Evolutionary conservation across 2,797 vertebrate genomes (phyloP).

Genomic region (Cynopterus sphinx): DNA sequence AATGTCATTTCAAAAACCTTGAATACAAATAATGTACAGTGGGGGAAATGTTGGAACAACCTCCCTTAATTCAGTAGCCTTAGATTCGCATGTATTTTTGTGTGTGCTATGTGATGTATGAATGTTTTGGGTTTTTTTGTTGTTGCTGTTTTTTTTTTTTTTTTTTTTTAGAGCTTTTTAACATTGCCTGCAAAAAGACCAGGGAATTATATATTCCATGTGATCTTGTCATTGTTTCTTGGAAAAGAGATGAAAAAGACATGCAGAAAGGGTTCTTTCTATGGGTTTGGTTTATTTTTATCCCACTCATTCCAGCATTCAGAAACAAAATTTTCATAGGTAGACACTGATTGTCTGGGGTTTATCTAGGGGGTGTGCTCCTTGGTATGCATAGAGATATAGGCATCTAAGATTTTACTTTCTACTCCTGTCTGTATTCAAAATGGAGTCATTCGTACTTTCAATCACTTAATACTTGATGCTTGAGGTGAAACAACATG

Average conservation of each 20-base stretch:
- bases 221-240: slow-evolving; percentile 82
- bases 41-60: slow-evolving; percentile 93
- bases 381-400: not conserved
- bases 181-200: slow-evolving; percentile 78
- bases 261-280: slow-evolving; percentile 69
- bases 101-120: slow-evolving; percentile 80
- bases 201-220: slow-evolving; percentile 81
- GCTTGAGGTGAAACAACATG: slow-evolving; percentile 61
- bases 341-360: not conserved
- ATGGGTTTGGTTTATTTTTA: slow-evolving; percentile 40
- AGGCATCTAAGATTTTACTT: not conserved
- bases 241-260: slow-evolving; percentile 78
- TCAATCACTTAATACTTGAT: slow-evolving; percentile 77
- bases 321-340: slow-evolving; percentile 50
- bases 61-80: slow-evolving; percentile 95
- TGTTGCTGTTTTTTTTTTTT: not conserved
- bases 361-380: not conserved
- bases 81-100: slow-evolving; percentile 94
- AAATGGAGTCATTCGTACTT: slow-evolving; percentile 77
- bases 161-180: slow-evolving; percentile 74
- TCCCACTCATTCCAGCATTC: not conserved
- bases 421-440: slow-evolving; percentile 58
- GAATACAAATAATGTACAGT: slow-evolving; percentile 99
- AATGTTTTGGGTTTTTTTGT: not conserved
- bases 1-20: slow-evolving; percentile 99